phyloP scores from a whole-genome alignment of 2,797 vertebrate species.

The Spondyliosoma cantharus region DNA sequence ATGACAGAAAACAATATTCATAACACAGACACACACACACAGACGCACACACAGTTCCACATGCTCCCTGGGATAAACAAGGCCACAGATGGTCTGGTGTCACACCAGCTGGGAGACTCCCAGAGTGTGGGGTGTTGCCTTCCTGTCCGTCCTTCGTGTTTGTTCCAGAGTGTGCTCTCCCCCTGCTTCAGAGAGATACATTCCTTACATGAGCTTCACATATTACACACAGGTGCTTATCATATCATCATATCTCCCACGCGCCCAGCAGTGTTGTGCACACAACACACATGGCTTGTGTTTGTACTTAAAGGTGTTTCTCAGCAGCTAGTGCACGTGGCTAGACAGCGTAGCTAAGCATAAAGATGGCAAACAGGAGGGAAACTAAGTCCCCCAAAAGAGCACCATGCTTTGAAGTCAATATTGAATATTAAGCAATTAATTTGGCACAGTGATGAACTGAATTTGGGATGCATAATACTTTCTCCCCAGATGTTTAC shows the following conservation, averaged over 20 bases:
- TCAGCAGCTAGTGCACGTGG: not conserved
- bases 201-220: conserved; percentile 42
- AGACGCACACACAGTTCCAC: conserved; percentile 47
- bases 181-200: conserved; percentile 37
- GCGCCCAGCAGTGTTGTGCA: conserved; percentile 3
- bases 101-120: conserved; percentile 78
- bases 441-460: too few relatives aligned
- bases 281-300: not conserved
- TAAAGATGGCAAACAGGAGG: not conserved
- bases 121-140: conserved; percentile 70
- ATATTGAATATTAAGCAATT: too few relatives aligned
- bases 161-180: conserved; percentile 52
- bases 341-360: not conserved
- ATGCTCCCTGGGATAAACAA: conserved; percentile 72
- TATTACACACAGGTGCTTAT: conserved; percentile 41
- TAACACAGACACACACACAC: conserved; percentile 34
- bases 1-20: conserved; percentile 42
- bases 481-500: too few relatives aligned
- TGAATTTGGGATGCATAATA: too few relatives aligned
- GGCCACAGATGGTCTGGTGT: conserved; percentile 80
- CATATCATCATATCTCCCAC: conserved; percentile 9
- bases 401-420: too few relatives aligned
- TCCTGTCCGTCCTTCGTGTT: conserved; percentile 79
- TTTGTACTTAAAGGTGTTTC: conserved; percentile 59
- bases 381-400: too few relatives aligned